These are phyloP conservation scores for Chlorocebus sabaeus DNA, from an alignment of 2,113 vertebrate genomes.

Conservation along the genomic window DNA sequence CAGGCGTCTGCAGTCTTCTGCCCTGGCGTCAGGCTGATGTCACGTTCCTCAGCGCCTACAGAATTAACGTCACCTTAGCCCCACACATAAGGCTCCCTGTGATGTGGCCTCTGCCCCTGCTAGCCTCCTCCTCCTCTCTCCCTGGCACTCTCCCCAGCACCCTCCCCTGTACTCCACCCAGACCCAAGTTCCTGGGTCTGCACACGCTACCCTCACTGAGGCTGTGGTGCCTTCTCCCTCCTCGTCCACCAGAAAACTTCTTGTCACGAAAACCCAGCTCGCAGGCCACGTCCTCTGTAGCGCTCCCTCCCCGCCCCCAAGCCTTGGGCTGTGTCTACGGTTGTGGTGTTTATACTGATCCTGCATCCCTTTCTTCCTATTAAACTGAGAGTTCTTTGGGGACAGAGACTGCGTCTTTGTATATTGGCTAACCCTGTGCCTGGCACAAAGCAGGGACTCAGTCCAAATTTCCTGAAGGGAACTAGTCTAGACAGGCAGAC, in stretches of 20 bases:
- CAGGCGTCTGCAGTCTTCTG: neutral
- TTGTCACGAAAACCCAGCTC: neutral
- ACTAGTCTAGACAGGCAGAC: neutral
- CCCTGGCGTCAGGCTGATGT: neutral
- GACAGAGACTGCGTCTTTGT: neutral
- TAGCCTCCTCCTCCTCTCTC: neutral
- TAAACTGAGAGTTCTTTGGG: neutral
- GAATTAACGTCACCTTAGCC: neutral
- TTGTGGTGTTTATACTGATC: neutral
- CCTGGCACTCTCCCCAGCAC: neutral
- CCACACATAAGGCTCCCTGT: neutral
- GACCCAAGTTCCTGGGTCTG: neutral
- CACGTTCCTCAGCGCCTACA: neutral
- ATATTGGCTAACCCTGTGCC: neutral
- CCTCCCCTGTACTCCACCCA: neutral
- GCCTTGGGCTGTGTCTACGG: neutral
- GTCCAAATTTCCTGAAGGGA: neutral
- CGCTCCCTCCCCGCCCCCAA: neutral
- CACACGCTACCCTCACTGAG: neutral
- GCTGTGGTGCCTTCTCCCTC: neutral
- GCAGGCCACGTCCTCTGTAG: neutral
- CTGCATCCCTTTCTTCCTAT: neutral
- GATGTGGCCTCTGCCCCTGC: neutral
- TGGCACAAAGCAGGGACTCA: neutral
- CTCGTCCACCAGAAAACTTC: neutral